phyloP scores from a whole-genome alignment of 2,113 vertebrate genomes.

The Nannospalax galili region DNA sequence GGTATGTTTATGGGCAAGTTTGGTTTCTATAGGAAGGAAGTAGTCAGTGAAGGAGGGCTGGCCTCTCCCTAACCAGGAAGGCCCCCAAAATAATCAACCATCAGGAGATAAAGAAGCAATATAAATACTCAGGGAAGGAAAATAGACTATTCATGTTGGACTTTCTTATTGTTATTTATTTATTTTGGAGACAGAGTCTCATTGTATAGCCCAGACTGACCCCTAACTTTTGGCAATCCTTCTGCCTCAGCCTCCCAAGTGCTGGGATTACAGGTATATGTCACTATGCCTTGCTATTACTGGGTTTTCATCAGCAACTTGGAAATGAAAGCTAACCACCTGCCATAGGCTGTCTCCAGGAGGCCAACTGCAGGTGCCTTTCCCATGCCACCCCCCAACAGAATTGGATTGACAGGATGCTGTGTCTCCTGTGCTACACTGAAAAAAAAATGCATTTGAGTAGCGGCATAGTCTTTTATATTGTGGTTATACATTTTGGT shows the following conservation, averaged over 20 bases:
- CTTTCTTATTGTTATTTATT: background rate
- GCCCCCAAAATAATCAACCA: background rate
- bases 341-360: accelerated
- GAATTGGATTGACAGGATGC: background rate
- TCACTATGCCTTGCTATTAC: background rate
- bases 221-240: background rate
- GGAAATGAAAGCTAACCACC: background rate
- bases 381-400: background rate
- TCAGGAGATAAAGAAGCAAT: background rate
- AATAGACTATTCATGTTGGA: background rate
- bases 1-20: background rate
- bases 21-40: background rate
- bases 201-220: background rate
- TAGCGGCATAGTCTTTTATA: background rate
- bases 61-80: background rate
- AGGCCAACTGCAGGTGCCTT: background rate
- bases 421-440: background rate
- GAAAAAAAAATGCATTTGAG: background rate
- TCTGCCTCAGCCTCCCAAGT: background rate
- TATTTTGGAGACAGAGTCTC: background rate
- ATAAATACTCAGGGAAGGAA: background rate
- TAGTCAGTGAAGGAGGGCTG: background rate
- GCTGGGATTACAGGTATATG: too few species aligned
- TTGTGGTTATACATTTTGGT: constrained; percentile 6
- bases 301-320: background rate